Base-by-base conservation (phyloP, 2,888 invertebrate species). In the Doris montereyensis region DNA sequence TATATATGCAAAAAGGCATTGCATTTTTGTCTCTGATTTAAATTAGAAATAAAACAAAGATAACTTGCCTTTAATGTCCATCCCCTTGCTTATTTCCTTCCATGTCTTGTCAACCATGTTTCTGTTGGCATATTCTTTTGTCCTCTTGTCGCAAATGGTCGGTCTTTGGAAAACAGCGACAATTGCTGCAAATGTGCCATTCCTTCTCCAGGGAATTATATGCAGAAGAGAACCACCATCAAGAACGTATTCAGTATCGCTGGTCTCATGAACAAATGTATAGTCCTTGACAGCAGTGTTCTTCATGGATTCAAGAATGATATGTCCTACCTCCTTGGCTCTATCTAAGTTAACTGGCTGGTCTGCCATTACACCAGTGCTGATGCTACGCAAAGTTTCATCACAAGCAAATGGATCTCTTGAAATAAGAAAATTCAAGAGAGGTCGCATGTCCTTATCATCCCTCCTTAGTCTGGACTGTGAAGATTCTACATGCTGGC, bases 291-390 rank as follows among this genome's bases (percentile, higher is more conserved):
- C 78, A 2, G 28, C 13, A 32, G 62, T 24, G 2, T 75, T 83
- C 24, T 57, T 34, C 83, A 84, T 82, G 10, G 60, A 62, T 26
- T 74, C 57, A 17, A 81, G 35, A 8, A 83, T 83, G 8, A 26
- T 62, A 13, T 28, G 13, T n/a, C 83, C 84, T 60, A 81, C 68
- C 10, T 41, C 52, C 10, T 76, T 35, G 17, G 83, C 83, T 26
- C 70, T 73, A 30, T 84, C 77, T 24, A n/a, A n/a, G 75, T 84
- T 84, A 10, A 75, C 80, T 62, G 62, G 10, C 62, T 62, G 62
- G 28, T 74, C 78, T 26, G 81, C 85, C 32, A 57, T 71, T n/a
- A 84, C 81, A 70, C 84, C 85, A 58, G 80, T 82, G 17, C 76
- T 68, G 26, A 85, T 83, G 72, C 65, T 85, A 13, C 79, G 60